phyloP scores from a whole-genome alignment of 2,797 vertebrate species.

The Poecilia gillii region DNA sequence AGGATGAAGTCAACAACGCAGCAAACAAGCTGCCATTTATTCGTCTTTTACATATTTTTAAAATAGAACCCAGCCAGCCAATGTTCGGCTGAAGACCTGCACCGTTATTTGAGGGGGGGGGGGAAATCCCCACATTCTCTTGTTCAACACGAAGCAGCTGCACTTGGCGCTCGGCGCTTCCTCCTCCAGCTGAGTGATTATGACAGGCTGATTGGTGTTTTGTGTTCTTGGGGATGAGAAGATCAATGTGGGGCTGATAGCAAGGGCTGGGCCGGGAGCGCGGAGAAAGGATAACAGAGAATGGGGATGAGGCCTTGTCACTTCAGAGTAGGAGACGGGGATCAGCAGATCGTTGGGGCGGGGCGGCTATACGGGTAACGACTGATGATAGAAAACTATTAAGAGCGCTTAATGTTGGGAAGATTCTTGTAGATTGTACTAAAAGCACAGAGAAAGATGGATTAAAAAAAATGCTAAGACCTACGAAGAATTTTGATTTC shows the following conservation, averaged over 20 bases:
- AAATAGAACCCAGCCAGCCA: constrained; percentile 53
- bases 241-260: constrained; percentile 71
- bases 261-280: constrained; percentile 50
- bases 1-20: constrained; percentile 50
- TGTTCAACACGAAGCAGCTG: constrained; percentile 60
- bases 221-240: constrained; percentile 73
- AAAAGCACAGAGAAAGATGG: constrained; percentile 49
- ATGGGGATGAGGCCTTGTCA: constrained; percentile 58
- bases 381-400: constrained; percentile 38
- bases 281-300: constrained; percentile 49
- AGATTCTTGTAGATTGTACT: constrained; percentile 42
- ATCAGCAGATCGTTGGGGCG: constrained; percentile 58
- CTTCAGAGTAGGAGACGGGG: constrained; percentile 57
- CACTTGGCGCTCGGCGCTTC: constrained; percentile 47
- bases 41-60: constrained; percentile 40
- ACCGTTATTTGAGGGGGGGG: constrained; percentile 16
- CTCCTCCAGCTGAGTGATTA: constrained; percentile 72
- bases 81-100: constrained; percentile 31
- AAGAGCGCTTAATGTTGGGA: constrained; percentile 35
- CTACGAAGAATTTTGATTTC: constrained; percentile 60
- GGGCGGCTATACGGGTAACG: constrained; percentile 53
- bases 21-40: constrained; percentile 54
- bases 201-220: constrained; percentile 75
- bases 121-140: constrained; percentile 34
- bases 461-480: constrained; percentile 44